A percentile compares a stretch with the other conserved stretches of the same genome.
Conservation (phyloP, 2,888 invertebrate species). For the Carterocephalus palaemon region DNA sequence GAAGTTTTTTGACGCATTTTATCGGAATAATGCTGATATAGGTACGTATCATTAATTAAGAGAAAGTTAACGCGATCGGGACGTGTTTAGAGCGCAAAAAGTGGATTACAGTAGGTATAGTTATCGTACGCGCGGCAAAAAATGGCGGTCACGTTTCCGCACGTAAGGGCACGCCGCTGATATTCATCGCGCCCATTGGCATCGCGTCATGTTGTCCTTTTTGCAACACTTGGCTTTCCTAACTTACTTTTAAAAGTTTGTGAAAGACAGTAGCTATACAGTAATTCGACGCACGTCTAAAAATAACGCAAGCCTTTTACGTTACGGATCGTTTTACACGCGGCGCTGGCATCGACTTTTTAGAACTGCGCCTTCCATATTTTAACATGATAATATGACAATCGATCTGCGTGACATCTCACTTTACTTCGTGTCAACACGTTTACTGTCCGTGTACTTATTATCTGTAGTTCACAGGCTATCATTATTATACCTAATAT, state of each 20-base stretch:
- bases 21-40: constrained; percentile 14
- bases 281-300: constrained; percentile 2
- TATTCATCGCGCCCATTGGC: constrained; percentile 17
- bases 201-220: constrained; percentile 13
- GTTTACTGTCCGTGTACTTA: too few species aligned
- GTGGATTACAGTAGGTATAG: constrained; percentile 30
- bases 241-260: neutral
- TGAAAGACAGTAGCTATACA: constrained; percentile 4
- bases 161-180: constrained; percentile 55
- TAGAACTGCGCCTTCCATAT: too few species aligned
- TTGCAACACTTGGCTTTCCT: constrained; percentile 2
- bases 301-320: neutral
- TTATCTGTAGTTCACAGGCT: neutral
- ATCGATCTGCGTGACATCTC: too few species aligned
- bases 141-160: constrained; percentile 36
- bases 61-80: constrained; percentile 55
- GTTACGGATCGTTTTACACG: constrained; percentile 1
- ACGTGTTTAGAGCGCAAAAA: constrained; percentile 43
- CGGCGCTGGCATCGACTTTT: neutral
- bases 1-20: constrained; percentile 16
- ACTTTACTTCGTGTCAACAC: too few species aligned
- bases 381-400: too few species aligned
- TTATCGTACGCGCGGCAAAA: too few species aligned
- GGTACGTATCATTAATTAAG: constrained; percentile 49
- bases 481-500: too few species aligned